Percentiles rank a stretch among this genome's conserved stretches.
Evolutionary conservation across 2,113 vertebrate genomes (phyloP).

Genomic region (Clarias macrocephalus): DNA sequence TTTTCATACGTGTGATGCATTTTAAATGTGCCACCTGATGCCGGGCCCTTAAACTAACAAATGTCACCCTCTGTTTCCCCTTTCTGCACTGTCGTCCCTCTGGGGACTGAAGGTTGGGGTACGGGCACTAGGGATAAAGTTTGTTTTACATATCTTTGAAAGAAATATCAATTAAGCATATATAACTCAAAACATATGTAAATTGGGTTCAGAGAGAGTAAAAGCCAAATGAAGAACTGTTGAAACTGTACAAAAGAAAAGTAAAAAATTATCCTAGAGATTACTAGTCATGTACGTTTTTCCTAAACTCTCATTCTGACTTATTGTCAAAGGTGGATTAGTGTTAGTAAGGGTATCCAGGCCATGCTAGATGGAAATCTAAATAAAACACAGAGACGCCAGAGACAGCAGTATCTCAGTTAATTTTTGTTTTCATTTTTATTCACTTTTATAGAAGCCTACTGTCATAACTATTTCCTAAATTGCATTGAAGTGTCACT

Average conservation of each 20-base stretch:
- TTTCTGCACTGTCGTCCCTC: conserved; percentile 34
- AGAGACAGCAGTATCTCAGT: not conserved
- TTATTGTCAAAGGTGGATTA: not conserved
- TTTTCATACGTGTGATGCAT: conserved; percentile 43
- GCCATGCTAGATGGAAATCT: not conserved
- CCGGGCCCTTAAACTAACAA: conserved; percentile 50
- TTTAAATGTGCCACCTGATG: conserved; percentile 51
- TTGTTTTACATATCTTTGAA: not conserved
- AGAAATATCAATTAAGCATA: not conserved
- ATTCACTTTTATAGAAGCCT: not conserved
- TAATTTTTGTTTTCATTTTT: not conserved
- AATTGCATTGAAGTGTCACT: not conserved
- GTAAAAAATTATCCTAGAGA: not conserved
- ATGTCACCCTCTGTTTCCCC: conserved; percentile 52
- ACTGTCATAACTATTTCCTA: not conserved
- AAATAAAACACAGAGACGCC: not conserved
- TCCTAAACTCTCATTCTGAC: not conserved
- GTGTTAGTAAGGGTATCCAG: not conserved
- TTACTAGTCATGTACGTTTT: not conserved
- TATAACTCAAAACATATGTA: not conserved
- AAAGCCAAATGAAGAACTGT: not conserved
- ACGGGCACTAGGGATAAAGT: not conserved
- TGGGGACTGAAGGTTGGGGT: conserved; percentile 12
- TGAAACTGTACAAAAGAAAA: not conserved
- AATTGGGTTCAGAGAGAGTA: not conserved